Conservation (phyloP, 2,888 invertebrate species). For the Melinaea marsaeus region DNA sequence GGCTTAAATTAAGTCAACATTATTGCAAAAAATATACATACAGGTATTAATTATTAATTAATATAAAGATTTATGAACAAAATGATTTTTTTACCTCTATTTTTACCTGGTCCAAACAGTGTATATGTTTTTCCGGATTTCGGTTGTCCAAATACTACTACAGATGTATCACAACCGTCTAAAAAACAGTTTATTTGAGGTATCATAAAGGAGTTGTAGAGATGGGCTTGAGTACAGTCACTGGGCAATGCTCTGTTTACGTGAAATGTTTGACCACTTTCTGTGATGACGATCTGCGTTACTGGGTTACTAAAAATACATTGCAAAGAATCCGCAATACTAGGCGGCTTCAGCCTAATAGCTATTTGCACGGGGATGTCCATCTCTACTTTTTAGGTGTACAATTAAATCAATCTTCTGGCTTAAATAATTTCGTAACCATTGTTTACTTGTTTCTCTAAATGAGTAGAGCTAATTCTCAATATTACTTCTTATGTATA, state of each 20-base stretch:
- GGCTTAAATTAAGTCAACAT: too few species aligned
- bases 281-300: slow-evolving; percentile 78
- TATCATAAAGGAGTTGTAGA: slow-evolving; percentile 81
- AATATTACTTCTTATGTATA: neutral
- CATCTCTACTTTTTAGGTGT: slow-evolving; percentile 60
- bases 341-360: slow-evolving; percentile 80
- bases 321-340: slow-evolving; percentile 73
- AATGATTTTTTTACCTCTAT: neutral
- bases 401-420: too few species aligned
- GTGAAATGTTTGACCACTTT: slow-evolving; percentile 78
- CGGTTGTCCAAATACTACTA: slow-evolving; percentile 82
- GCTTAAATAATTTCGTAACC: neutral
- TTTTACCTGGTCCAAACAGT: slow-evolving; percentile 82
- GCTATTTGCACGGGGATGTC: slow-evolving; percentile 86
- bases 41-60: too few species aligned
- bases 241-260: slow-evolving; percentile 74
- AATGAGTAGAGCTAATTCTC: neutral
- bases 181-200: slow-evolving; percentile 82
- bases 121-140: slow-evolving; percentile 86
- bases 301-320: slow-evolving; percentile 79
- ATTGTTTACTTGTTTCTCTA: neutral
- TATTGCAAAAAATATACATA: too few species aligned
- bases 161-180: slow-evolving; percentile 86
- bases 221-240: slow-evolving; percentile 80
- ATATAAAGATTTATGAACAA: too few species aligned